A percentile compares a stretch with the other conserved stretches of the same genome.
These are phyloP conservation scores for Myiothlypis chrysogaster DNA, from an alignment of 2,797 vertebrate species.

Conservation along the genomic window DNA sequence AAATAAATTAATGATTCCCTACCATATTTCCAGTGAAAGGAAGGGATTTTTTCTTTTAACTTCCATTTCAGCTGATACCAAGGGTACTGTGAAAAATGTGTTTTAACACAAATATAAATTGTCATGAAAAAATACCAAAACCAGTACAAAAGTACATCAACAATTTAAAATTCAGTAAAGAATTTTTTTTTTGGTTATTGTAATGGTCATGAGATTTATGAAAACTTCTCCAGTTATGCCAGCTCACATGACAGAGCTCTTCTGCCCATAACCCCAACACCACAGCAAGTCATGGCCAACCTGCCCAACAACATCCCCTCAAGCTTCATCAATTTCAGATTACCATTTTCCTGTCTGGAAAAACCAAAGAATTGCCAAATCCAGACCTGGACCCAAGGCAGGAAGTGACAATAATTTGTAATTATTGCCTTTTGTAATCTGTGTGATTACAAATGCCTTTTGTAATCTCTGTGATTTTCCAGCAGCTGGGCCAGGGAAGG, in stretches of 20 bases:
- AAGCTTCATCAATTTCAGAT: not conserved
- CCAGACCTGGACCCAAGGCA: not conserved
- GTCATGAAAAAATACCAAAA: not conserved
- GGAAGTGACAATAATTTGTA: not conserved
- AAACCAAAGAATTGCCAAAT: not conserved
- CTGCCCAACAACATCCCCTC: not conserved
- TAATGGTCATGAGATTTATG: not conserved
- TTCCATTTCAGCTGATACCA: not conserved
- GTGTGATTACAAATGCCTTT: not conserved
- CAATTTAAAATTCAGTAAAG: not conserved
- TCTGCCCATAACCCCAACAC: not conserved
- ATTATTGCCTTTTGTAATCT: not conserved
- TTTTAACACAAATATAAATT: not conserved
- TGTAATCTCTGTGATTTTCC: not conserved
- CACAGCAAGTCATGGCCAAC: not conserved
- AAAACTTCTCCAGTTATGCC: not conserved
- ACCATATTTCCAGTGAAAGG: not conserved
- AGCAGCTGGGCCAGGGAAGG: rapidly evolving
- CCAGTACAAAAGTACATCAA: not conserved
- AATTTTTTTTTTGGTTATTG: not conserved
- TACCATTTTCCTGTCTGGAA: not conserved
- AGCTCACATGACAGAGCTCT: not conserved
- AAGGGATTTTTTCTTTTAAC: not conserved
- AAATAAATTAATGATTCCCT: not conserved
- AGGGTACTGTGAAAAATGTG: not conserved